These are phyloP conservation scores for Agonopterix subpropinquella DNA, from an alignment of 2,888 invertebrate genomes.

Conservation along the genomic window DNA sequence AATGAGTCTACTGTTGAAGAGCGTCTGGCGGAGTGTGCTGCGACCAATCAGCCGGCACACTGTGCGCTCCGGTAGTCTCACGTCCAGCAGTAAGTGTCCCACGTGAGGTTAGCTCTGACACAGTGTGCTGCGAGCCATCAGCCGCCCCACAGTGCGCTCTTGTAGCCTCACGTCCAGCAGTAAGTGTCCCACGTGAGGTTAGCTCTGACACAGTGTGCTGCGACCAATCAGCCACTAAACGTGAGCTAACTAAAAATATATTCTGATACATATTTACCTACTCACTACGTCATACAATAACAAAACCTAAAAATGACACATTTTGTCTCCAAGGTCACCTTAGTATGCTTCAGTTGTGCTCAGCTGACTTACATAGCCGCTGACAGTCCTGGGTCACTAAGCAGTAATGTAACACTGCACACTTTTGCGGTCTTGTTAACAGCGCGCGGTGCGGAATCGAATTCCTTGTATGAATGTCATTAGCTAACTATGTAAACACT, in stretches of 20 bases:
- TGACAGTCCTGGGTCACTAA: too few relatives aligned
- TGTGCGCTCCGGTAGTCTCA: constrained; percentile 33
- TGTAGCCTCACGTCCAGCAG: constrained; percentile 40
- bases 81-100: constrained; percentile 36
- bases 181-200: constrained; percentile 18
- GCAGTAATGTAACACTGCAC: too few relatives aligned
- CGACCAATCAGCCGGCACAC: constrained; percentile 29
- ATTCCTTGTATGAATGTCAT: not conserved
- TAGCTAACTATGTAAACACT: not conserved
- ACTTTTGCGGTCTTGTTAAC: not conserved
- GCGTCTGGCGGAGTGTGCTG: constrained; percentile 39
- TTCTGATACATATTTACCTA: too few relatives aligned
- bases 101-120: constrained; percentile 23
- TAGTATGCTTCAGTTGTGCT: too few relatives aligned
- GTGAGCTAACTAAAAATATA: too few relatives aligned
- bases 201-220: constrained; percentile 34
- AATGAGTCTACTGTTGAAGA: constrained; percentile 43
- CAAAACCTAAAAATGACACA: too few relatives aligned
- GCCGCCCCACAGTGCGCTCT: constrained; percentile 28
- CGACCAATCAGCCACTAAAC: constrained; percentile 29
- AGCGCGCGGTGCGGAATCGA: too few relatives aligned
- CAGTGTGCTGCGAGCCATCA: constrained; percentile 31
- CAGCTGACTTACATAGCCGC: too few relatives aligned
- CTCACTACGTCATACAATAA: too few relatives aligned
- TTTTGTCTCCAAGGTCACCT: too few relatives aligned